These are phyloP conservation scores for Cryptus armator DNA, from an alignment of 2,888 invertebrate species.

Conservation along the genomic window DNA sequence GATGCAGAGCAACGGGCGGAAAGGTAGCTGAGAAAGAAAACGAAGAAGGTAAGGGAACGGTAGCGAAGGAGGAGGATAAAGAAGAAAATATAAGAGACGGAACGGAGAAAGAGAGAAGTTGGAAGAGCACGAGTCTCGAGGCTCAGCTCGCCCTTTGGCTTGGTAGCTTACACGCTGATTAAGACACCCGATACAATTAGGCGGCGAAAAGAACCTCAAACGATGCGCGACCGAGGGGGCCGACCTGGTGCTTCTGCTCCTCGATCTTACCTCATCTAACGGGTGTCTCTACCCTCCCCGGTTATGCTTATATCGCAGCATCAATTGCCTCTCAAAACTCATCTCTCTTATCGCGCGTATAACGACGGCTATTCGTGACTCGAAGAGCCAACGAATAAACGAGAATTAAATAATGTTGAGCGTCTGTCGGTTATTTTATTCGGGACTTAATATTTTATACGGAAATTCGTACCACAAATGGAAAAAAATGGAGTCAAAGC, in stretches of 20 bases:
- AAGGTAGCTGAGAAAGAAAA: conserved; percentile 72
- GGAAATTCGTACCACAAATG: background rate
- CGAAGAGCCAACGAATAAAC: conserved; percentile 8
- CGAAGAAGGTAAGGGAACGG: conserved; percentile 54
- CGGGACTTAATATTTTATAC: background rate
- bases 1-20: conserved; percentile 80
- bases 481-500: background rate
- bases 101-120: conserved; percentile 37
- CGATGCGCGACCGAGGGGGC: conserved; percentile 73
- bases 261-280: conserved; percentile 58
- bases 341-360: conserved; percentile 45
- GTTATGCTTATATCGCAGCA: conserved; percentile 20
- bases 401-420: background rate
- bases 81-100: conserved; percentile 69
- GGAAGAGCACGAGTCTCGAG: conserved; percentile 66
- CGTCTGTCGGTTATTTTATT: background rate
- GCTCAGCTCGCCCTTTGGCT: conserved; percentile 75
- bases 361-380: background rate
- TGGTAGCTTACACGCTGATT: conserved; percentile 84
- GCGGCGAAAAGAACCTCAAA: conserved; percentile 82
- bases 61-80: conserved; percentile 51
- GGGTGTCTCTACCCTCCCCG: conserved; percentile 43
- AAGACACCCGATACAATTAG: conserved; percentile 85
- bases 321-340: conserved; percentile 56
- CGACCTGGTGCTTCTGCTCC: conserved; percentile 45